phyloP scores from a whole-genome alignment of 2,888 invertebrate genomes.

The Villa cingulata region DNA sequence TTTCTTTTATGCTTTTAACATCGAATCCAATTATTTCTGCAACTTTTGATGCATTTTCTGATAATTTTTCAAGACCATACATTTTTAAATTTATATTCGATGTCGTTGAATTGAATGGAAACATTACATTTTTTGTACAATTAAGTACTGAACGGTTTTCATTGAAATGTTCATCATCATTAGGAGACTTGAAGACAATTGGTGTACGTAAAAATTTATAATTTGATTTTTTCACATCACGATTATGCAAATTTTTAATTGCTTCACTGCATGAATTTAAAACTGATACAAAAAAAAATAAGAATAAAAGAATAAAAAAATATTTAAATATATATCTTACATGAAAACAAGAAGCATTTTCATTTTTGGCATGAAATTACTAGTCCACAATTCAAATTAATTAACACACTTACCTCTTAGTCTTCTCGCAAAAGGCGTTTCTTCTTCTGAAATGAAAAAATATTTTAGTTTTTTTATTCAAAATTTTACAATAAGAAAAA shows the following conservation, averaged over 20 bases:
- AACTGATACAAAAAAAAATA: constrained; percentile 2
- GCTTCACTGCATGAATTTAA: constrained; percentile 5
- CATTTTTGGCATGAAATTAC: too few species aligned
- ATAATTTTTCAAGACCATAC: constrained; percentile 6
- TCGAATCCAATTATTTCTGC: constrained; percentile 6
- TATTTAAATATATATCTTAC: too few species aligned
- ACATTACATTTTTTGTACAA: constrained; percentile 2
- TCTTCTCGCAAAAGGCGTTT: too few species aligned
- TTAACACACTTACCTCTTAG: too few species aligned
- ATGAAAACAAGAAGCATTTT: too few species aligned
- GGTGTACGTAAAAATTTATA: constrained; percentile 9
- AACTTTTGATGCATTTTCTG: constrained; percentile 5
- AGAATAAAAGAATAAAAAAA: too few species aligned
- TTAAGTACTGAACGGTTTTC: constrained; percentile 10
- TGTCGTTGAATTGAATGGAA: constrained; percentile 6
- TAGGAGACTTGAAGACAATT: neutral
- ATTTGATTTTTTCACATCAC: neutral
- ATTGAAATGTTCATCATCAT: neutral
- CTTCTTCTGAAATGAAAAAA: too few species aligned
- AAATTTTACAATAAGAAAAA: too few species aligned
- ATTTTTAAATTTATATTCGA: constrained; percentile 1
- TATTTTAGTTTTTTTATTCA: too few species aligned
- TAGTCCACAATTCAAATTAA: too few species aligned
- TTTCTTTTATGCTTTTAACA: constrained; percentile 1
- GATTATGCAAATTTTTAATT: constrained; percentile 1